Conservation (phyloP, 1,140 invertebrate genomes). For the Bombus sylvicola region DNA sequence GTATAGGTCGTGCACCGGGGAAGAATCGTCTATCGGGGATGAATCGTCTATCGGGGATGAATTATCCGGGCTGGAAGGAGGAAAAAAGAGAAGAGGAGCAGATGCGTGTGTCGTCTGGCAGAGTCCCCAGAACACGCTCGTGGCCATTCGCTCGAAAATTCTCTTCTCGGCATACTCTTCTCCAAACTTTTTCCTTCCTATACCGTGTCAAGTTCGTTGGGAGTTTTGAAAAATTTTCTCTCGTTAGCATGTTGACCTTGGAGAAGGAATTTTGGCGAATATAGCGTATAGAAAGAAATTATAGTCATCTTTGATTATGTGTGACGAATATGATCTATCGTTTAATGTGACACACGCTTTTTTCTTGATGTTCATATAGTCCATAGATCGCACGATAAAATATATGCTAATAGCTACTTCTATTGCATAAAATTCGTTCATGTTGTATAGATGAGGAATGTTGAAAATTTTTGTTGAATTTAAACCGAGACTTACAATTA, state of each 20-base stretch:
- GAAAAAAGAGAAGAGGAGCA: slow-evolving; percentile 47
- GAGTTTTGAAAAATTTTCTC: background rate
- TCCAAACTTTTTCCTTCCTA: background rate
- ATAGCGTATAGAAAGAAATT: background rate
- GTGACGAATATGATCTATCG: background rate
- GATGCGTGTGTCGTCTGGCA: slow-evolving; percentile 46
- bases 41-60: slow-evolving; percentile 56
- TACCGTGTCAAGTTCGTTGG: background rate
- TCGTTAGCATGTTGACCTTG: background rate
- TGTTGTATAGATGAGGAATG: too few species aligned
- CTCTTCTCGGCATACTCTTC: background rate
- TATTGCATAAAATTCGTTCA: too few species aligned
- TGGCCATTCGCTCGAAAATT: slow-evolving; percentile 32
- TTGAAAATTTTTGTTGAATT: too few species aligned
- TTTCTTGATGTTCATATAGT: too few species aligned
- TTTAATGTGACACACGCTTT: too few species aligned
- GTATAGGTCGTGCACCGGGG: slow-evolving; percentile 66
- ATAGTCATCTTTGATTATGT: background rate
- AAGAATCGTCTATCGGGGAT: slow-evolving; percentile 55
- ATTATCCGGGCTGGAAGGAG: slow-evolving; percentile 45
- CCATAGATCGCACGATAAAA: too few species aligned
- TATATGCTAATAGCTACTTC: too few species aligned
- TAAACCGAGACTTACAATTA: too few species aligned
- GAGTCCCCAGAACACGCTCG: background rate
- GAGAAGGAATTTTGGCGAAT: background rate